Evolutionary conservation across 2,888 invertebrate genomes (phyloP).

Genomic region (Cryptocheilus praepositus): DNA sequence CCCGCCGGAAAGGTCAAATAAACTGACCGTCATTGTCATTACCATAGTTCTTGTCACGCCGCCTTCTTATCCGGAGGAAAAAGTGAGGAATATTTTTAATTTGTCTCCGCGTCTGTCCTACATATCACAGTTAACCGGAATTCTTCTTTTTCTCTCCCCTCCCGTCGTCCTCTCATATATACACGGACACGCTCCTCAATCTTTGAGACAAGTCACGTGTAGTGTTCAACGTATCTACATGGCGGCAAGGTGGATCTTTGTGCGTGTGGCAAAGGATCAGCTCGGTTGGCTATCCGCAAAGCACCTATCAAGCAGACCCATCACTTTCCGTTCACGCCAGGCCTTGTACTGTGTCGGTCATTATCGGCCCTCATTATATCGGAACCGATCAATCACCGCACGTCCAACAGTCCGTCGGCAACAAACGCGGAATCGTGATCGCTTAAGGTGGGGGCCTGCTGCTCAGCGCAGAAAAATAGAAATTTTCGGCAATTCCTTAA

Average conservation of each 20-base stretch:
- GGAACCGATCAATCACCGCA: constrained; percentile 72
- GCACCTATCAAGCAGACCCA: constrained; percentile 63
- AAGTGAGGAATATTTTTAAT: too few relatives aligned
- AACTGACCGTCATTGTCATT: too few relatives aligned
- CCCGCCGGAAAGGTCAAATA: too few relatives aligned
- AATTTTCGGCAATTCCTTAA: too few relatives aligned
- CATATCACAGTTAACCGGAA: too few relatives aligned
- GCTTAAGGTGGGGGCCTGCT: background rate
- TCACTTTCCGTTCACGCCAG: constrained; percentile 66
- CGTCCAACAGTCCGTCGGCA: constrained; percentile 56
- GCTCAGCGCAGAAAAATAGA: too few relatives aligned
- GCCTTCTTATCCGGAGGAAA: too few relatives aligned
- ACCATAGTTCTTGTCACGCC: too few relatives aligned
- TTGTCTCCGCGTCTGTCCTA: too few relatives aligned
- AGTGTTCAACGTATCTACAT: too few relatives aligned
- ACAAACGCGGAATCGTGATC: constrained; percentile 44
- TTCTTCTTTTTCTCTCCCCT: too few relatives aligned
- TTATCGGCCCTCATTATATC: constrained; percentile 74
- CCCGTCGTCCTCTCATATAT: background rate
- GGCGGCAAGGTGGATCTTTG: constrained; percentile 2
- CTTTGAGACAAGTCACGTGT: constrained; percentile 1
- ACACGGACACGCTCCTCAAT: constrained; percentile 3
- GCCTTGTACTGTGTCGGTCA: constrained; percentile 72
- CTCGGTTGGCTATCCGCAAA: constrained; percentile 38
- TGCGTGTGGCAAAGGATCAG: constrained; percentile 30